Base-by-base conservation (phyloP, 2,888 invertebrate genomes). In the Drosophila rellima region DNA sequence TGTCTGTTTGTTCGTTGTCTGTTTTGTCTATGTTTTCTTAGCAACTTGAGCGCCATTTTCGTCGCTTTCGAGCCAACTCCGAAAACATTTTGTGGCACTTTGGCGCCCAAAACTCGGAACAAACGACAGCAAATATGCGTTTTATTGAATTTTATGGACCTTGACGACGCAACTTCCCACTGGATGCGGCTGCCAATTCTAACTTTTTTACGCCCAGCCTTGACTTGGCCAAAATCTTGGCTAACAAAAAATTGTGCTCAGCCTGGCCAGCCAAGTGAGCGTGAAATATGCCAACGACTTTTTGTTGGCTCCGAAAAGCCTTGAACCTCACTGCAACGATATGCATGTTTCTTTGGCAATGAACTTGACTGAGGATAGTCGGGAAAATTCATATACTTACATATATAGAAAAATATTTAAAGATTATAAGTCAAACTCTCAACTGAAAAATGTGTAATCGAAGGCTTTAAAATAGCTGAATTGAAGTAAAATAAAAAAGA, bases 81-180 rank as follows among this genome's bases (percentile, higher is more conserved):
- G 61, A 55, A 71, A 74, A 42, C 48, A 48, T 86, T 88, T 85
- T 86, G 87, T 83, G 81, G 87, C 76, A 69, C 89, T 82, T 89
- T 88, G 89, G 90, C 87, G 88, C 78, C 73, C 88, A 86, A 80
- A 80, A 78, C 74, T 87, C 81, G 81, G 84, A 89, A 80, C 81
- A 83, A 90, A 81, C 86, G 81, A 78, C 76, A 76, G 75, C 82
- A 90, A 90, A 88, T 90, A 90, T 89, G 90, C 76, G 89, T 90
- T 88, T 90, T 90, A 90, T 88, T 90, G 88, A 88, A 90, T 90
- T 86, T 88, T 90, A 90, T 83, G 82, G 82, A 72, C 81, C 74
- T 62, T 62, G 71, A 54, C 74, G 65, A 77, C 68, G 5, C 47
- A 23, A 45, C 68, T 70, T 50, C 57, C 71, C 54, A 62, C 55